Base-by-base conservation (phyloP, 2,113 vertebrate genomes). In the Dinomys branickii region DNA sequence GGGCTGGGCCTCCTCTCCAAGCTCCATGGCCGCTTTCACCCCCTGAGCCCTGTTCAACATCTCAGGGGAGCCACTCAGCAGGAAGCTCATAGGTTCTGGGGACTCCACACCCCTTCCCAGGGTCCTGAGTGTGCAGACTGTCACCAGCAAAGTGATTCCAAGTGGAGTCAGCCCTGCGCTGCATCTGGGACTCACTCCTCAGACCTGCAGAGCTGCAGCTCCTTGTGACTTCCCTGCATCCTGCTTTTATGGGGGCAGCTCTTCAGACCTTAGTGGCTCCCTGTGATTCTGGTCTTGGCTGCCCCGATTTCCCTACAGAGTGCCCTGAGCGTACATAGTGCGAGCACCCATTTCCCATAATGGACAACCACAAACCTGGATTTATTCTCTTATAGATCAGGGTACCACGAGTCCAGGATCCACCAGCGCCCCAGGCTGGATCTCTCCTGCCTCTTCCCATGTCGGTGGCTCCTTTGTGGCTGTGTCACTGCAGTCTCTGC, bases 401-500 rank as follows among this genome's bases (percentile, higher is more conserved):
- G 56, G 52, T 35, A 26, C 19, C 14, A 9, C 38, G 47, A 26
- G 24, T 17, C 59, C 20, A 33, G 54, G 44, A 16, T 17, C n/a
- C 22, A 24, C 26, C 22, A 9, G 20, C 7, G 41, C 1, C 52
- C 41, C 3, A 54, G 61, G 73, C 71, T 19, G 11, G 77, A 9
- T 12, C 26, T 24, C 16, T 30, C 33, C 5, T 7, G 41, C 77
- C 33, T 24, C 7, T 9, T 16, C 54, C 22, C 16, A 54, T 3
- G 11, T 11, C 19, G 58, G 30, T 7, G 52, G 7, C 33, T 19
- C 41, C 1, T 7, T 3, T 1, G 7, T 2, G 61, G 81, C 16
- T 0, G 0, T 0, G 2, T 3, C 58, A 8, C n/a, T 41, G 28
- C 30, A 5, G 3, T 1, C 80, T 41, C 85, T 26, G 22, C 16